phyloP scores from a whole-genome alignment of 1,140 invertebrate species.

The Elymnias hypermnestra region DNA sequence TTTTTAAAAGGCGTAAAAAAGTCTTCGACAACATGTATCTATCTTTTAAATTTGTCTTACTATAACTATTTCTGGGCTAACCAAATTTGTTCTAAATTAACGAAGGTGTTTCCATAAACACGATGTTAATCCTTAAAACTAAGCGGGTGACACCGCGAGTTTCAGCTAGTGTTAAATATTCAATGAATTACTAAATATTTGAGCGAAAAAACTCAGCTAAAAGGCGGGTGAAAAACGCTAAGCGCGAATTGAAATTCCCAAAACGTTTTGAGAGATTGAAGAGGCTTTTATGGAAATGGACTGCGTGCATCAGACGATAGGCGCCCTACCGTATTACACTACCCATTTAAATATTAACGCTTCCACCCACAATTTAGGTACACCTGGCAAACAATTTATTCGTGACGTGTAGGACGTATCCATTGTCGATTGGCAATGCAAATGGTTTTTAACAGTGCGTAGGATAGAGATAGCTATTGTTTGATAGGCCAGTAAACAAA shows the following conservation, averaged over 20 bases:
- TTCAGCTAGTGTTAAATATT: too few species aligned
- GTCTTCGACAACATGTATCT: too few species aligned
- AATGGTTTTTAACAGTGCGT: constrained; percentile 1
- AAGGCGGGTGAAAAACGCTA: constrained; percentile 39
- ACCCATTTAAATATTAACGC: constrained; percentile 68
- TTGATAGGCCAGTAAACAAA: too few species aligned
- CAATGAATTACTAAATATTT: constrained; percentile 36
- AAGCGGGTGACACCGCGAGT: too few species aligned
- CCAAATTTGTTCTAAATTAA: too few species aligned
- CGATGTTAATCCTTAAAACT: too few species aligned
- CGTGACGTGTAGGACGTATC: constrained; percentile 26
- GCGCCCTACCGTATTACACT: constrained; percentile 48
- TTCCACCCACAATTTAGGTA: constrained; percentile 52
- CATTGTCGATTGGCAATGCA: constrained; percentile 4
- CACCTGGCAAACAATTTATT: constrained; percentile 58
- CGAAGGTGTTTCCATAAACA: too few species aligned
- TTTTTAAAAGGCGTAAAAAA: too few species aligned
- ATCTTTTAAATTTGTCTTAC: too few species aligned
- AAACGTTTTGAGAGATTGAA: constrained; percentile 72
- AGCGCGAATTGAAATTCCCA: constrained; percentile 70
- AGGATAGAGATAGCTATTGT: neutral
- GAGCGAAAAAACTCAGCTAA: constrained; percentile 31
- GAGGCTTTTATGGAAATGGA: constrained; percentile 75
- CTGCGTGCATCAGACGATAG: constrained; percentile 63
- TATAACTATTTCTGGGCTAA: too few species aligned